Conservation (phyloP, 2,113 vertebrate species). For the Xyrauchen texanus region DNA sequence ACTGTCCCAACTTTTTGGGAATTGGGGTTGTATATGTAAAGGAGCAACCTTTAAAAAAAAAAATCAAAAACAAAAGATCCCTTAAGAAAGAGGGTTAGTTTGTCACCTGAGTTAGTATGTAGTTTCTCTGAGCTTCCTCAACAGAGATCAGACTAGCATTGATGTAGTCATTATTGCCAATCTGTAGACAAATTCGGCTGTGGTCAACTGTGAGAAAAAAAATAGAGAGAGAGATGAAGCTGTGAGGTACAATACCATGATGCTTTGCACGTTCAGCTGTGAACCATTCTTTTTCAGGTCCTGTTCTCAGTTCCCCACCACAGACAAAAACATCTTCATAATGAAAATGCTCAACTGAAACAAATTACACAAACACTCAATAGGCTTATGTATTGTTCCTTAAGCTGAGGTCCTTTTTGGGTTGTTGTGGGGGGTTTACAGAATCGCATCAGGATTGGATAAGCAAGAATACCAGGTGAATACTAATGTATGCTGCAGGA, state of each 20-base stretch:
- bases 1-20: no score
- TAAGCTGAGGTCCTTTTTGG: conserved; percentile 14
- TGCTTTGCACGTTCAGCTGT: conserved; percentile 37
- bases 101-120: conserved; percentile 96
- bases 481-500: no score
- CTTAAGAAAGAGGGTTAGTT: no score
- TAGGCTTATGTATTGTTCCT: background rate
- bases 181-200: conserved; percentile 92
- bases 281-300: conserved; percentile 49
- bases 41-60: no score
- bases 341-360: background rate
- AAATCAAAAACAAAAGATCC: no score
- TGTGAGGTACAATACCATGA: conserved; percentile 27
- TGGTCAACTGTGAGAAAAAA: conserved; percentile 86
- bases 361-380: background rate
- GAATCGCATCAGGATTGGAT: no score
- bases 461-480: no score
- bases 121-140: conserved; percentile 93
- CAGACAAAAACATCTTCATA: background rate
- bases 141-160: conserved; percentile 94
- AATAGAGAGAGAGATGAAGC: conserved; percentile 43
- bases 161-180: conserved; percentile 92
- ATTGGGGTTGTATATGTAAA: no score
- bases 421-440: background rate
- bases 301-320: conserved; percentile 54